Percentiles rank a stretch among this genome's conserved stretches.
Conservation (phyloP, 1,140 invertebrate genomes). For the Aphelenchoides avenae region DNA sequence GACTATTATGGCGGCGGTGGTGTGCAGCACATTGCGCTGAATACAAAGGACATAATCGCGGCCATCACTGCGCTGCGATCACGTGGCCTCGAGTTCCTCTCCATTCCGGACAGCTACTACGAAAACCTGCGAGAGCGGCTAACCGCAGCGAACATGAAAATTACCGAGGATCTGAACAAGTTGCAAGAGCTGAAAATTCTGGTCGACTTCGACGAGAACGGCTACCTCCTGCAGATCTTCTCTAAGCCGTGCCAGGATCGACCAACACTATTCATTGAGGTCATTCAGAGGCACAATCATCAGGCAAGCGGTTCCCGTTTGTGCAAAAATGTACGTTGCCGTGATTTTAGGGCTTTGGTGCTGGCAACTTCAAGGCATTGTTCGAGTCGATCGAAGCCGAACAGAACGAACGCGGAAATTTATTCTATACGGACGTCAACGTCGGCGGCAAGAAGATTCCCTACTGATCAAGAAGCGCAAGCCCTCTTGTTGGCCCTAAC, state of each 20-base stretch:
- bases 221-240: slow-evolving; percentile 96
- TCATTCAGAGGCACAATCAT: slow-evolving; percentile 93
- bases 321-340: slow-evolving; percentile 40
- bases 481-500: background rate
- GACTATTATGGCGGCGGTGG: slow-evolving; percentile 96
- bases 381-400: slow-evolving; percentile 96
- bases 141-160: slow-evolving; percentile 73
- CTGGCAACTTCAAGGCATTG: slow-evolving; percentile 96
- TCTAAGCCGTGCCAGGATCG: slow-evolving; percentile 96
- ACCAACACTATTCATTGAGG: slow-evolving; percentile 91
- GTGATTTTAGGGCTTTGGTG: slow-evolving; percentile 85
- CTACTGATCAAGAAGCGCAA: background rate
- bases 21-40: slow-evolving; percentile 87
- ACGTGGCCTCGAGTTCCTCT: slow-evolving; percentile 82
- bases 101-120: slow-evolving; percentile 86
- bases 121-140: slow-evolving; percentile 75
- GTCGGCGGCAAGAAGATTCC: slow-evolving; percentile 40
- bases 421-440: slow-evolving; percentile 65
- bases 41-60: slow-evolving; percentile 82
- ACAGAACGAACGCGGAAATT: slow-evolving; percentile 87
- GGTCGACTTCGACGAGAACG: slow-evolving; percentile 94
- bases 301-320: slow-evolving; percentile 66
- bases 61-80: slow-evolving; percentile 74
- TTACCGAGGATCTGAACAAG: slow-evolving; percentile 76
- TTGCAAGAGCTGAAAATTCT: slow-evolving; percentile 82